Evolutionary conservation across 2,113 vertebrate genomes (phyloP), one percentile per base, ranked within the genome.

Genomic region (Anolis carolinensis): DNA sequence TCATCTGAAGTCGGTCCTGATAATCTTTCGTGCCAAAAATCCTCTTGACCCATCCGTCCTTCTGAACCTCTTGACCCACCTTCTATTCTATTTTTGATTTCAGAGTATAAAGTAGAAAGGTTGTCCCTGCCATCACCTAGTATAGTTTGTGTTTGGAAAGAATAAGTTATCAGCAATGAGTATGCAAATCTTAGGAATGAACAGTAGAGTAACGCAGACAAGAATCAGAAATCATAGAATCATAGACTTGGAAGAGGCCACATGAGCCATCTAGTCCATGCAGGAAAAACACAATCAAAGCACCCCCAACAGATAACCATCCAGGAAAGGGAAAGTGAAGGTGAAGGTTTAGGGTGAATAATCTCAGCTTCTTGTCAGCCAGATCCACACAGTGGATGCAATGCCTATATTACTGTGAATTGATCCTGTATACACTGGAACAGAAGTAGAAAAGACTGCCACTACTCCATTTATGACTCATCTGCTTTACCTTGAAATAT

Each of bases 401-500:
- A 71, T 6, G 21, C 71, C 20, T 70, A 82, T 71, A 48, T 32
- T 48, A 59, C n/a, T 23, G 25, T 65, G 62, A 36, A 6, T 11
- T 5, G 3, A 32, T 65, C 20, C 39, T 88, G 81, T 14, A 84
- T 2, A 73, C 18, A 1, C 72, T 84, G 55, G 1, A 27, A 55
- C 82, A 77, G 86, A n/a, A n/a, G n/a, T n/a, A n/a, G n/a, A n/a
- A n/a, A n/a, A n/a, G n/a, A n/a, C n/a, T n/a, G n/a, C n/a, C n/a
- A n/a, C n/a, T n/a, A n/a, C 79, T 83, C 44, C 9, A 1, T 50
- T 91, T 82, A 21, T 77, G 21, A 90, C 82, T 93, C 25, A 82
- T 81, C 25, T 84, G 23, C 23, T 87, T 72, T 78, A 63, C 79
- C 90, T 32, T 85, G 67, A 81, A 89, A 83, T 85, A 90, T 30